Base-by-base conservation (phyloP, 2,113 vertebrate species). In the Ptilorrhoa leucosticta region DNA sequence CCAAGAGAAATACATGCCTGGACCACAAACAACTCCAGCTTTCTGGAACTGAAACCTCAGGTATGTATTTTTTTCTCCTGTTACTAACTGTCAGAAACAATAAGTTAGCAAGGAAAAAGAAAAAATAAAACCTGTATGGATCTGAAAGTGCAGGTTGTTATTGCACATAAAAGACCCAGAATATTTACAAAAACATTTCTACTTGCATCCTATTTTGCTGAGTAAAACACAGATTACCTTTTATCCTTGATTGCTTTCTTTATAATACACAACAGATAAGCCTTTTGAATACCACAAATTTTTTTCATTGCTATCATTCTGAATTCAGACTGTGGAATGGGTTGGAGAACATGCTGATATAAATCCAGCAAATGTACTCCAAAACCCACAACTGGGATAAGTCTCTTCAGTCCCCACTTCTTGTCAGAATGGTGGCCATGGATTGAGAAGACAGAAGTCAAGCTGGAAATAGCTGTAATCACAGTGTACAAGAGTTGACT, bases 281-380 rank as follows among this genome's bases (percentile, higher is more conserved):
- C 82, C 53, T 85, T 91, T 72, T 61, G 85, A 96, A 97, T 95
- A 48, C 96, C 96, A 93, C 27, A 54, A 3, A 96, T 95, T 79
- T 96, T 96, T 96, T 96, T 94, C 91, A 95, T 96, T 96, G 89
- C 73, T 95, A 48, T 95, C 94, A 97, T 94, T 96, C 95, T 94
- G 73, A 65, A 53, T 93, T 90, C 61, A 72, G 61, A 40, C 81
- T 14, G 51, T 58, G 81, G 84, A 91, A 87, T n/a, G 63, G 84
- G 44, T 65, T 78, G 70, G 89, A 85, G 57, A 93, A 70, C 63
- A 64, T 23, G 50, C 58, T 44, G 31, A 63, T 71, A 71, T n/a
- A 93, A 95, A 87, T 35, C 47, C 87, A 89, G 70, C 65, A 89
- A 70, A 90, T 0, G 13, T 16, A 37, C 73, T 71, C 65, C 83